Conservation (phyloP, 2,888 invertebrate genomes). For the Bhutanitis thaidina region DNA sequence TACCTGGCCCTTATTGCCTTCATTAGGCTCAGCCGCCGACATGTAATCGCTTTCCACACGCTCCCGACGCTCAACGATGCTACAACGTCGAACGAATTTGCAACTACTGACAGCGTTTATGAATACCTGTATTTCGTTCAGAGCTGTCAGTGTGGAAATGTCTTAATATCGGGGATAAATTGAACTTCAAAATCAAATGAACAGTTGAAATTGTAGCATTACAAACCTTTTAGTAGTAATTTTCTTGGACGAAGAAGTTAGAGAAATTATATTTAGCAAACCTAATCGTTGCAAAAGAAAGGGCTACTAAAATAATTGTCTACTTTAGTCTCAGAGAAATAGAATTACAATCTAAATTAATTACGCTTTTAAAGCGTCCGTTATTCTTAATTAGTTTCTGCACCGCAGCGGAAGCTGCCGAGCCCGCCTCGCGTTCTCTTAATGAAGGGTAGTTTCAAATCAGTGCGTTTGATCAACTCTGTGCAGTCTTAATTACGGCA, state of each 20-base stretch:
- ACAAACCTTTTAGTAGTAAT: conserved; percentile 26
- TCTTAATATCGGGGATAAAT: conserved; percentile 8
- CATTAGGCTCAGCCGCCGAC: conserved; percentile 53
- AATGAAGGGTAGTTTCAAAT: conserved; percentile 80
- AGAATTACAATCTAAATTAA: conserved; percentile 81
- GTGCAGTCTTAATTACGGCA: conserved; percentile 80
- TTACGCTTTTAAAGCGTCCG: conserved; percentile 80
- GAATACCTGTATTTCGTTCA: conserved; percentile 1
- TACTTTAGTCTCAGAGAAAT: conserved; percentile 77
- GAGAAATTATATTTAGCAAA: conserved; percentile 72
- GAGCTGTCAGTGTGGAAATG: background rate
- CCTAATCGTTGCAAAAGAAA: conserved; percentile 76
- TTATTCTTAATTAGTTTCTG: conserved; percentile 81
- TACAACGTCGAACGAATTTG: conserved; percentile 10
- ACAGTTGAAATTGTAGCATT: background rate
- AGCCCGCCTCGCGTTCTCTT: conserved; percentile 66
- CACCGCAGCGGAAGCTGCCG: conserved; percentile 76
- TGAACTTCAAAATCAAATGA: background rate
- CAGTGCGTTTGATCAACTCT: conserved; percentile 81
- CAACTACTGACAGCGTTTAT: conserved; percentile 11
- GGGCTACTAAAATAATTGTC: conserved; percentile 79
- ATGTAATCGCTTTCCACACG: conserved; percentile 54
- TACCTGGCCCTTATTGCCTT: conserved; percentile 40
- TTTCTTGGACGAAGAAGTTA: conserved; percentile 71
- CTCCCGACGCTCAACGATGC: conserved; percentile 21